Conservation (phyloP, 2,113 vertebrate species). For the Cryptomyrus ogoouensis region DNA sequence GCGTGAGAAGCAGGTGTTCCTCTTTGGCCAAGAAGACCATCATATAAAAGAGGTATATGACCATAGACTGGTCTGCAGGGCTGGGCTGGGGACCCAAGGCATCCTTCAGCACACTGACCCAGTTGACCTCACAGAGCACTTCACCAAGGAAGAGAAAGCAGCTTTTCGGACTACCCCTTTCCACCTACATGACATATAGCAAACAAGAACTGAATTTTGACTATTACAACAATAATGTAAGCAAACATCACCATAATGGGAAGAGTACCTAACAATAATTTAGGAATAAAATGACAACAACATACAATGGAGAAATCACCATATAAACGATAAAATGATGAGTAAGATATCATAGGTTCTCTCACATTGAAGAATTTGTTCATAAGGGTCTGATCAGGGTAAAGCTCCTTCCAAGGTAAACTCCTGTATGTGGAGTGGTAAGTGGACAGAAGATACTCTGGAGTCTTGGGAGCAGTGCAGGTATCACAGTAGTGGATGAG, state of each 20-base stretch:
- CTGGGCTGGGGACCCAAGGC: slow-evolving; percentile 66
- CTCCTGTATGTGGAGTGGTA: slow-evolving; percentile 75
- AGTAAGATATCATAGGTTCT: background rate
- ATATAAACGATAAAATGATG: background rate
- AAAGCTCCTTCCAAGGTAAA: slow-evolving; percentile 81
- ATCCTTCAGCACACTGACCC: slow-evolving; percentile 85
- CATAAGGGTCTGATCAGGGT: slow-evolving; percentile 86
- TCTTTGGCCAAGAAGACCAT: slow-evolving; percentile 88
- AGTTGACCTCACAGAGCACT: slow-evolving; percentile 88
- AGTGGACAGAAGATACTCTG: slow-evolving; percentile 85
- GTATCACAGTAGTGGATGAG: slow-evolving; percentile 82
- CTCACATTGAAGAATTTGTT: slow-evolving; percentile 90
- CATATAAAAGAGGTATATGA: slow-evolving; percentile 88
- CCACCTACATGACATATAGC: slow-evolving; percentile 64
- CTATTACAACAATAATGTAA: background rate
- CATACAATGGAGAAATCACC: background rate
- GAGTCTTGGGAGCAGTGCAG: slow-evolving; percentile 83
- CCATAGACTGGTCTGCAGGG: slow-evolving; percentile 66
- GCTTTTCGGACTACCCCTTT: slow-evolving; percentile 93
- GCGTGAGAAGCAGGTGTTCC: slow-evolving; percentile 67
- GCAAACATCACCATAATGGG: background rate
- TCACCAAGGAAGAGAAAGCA: slow-evolving; percentile 91
- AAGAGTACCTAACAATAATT: background rate
- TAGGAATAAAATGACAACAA: background rate
- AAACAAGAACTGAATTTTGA: background rate